Base-by-base conservation (phyloP, 1,140 invertebrate genomes). In the Sitophilus oryzae region DNA sequence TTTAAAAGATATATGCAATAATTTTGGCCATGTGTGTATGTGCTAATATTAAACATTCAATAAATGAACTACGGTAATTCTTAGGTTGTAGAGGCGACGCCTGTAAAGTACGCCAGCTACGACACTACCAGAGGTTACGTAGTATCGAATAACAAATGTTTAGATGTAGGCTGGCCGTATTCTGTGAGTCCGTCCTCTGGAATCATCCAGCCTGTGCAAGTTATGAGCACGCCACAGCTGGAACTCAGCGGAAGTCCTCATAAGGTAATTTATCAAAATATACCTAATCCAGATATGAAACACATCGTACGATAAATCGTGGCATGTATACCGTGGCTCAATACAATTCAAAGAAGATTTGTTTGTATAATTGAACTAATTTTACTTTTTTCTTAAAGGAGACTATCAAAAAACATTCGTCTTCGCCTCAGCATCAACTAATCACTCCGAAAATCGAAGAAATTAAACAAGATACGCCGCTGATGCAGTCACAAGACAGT, bases 391-490 rank as follows among this genome's bases (percentile, higher is more conserved):
- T 14, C 20, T 30, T 52, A 2, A 10, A 56, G 46, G 54, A 56
- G 0, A 23, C 20, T 14, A 34, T 56, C n/a, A 18, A 56, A 30
- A 56, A 76, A 41, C 79, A 80, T 47, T 78, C 79, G 14, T 78
- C 79, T 0, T 79, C 79, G 0, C 73, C 77, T 20, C 73, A 71
- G 0, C 71, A 74, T 58, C 79, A 79, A 0, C 66, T 82, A 11
- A 69, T 82, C 11, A 80, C 80, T 0, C 80, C 80, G 0, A 84
- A 84, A 65, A 77, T 82, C 64, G 82, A 83, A 62, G 81, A 82
- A 52, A 77, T 81, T 2, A 82, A 82, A 56, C 70, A 76, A 0
- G 80, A 81, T 18, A 57, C 59, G 25, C 70, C 72, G 0, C 46
- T 60, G 52, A 72, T 75, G 59, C 70, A 70, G 8, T 69, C 67